These are phyloP conservation scores for Sipunculus nudus DNA, from an alignment of 2,888 invertebrate species.

Conservation along the genomic window DNA sequence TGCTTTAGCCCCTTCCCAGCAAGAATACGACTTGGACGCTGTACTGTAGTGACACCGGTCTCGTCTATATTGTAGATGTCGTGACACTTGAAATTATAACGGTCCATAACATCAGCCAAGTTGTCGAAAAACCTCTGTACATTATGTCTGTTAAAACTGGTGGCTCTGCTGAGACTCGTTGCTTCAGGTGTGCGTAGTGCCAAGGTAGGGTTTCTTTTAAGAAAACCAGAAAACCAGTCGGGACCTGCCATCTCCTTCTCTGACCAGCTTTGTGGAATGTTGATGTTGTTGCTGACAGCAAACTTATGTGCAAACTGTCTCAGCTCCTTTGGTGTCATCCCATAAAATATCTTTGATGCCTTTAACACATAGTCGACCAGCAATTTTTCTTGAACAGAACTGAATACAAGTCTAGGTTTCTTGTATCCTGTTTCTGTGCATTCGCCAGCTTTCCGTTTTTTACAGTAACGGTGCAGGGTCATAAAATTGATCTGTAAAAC, in stretches of 20 bases:
- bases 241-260: constrained; percentile 26
- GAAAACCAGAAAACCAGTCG: constrained; percentile 35
- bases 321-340: constrained; percentile 23
- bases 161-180: constrained; percentile 30
- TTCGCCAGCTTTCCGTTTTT: too few species aligned
- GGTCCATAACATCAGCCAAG: constrained; percentile 41
- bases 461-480: too few species aligned
- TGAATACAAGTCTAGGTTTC: too few species aligned
- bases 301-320: constrained; percentile 28
- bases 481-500: too few species aligned
- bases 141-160: constrained; percentile 34
- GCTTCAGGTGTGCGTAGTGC: constrained; percentile 36
- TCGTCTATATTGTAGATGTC: constrained; percentile 12
- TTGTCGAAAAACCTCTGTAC: constrained; percentile 23
- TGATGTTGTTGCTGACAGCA: constrained; percentile 12
- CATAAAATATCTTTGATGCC: constrained; percentile 30
- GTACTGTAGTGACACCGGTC: constrained; percentile 20
- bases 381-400: background rate
- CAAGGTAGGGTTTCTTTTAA: constrained; percentile 21
- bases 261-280: constrained; percentile 28
- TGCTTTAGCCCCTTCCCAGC: constrained; percentile 8
- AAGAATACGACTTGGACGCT: constrained; percentile 15
- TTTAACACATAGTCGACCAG: constrained; percentile 1
- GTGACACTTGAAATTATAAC: background rate
- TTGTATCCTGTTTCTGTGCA: too few species aligned